Evolutionary conservation across 1,140 invertebrate species (phyloP).

Genomic region (Mercenaria mercenaria): DNA sequence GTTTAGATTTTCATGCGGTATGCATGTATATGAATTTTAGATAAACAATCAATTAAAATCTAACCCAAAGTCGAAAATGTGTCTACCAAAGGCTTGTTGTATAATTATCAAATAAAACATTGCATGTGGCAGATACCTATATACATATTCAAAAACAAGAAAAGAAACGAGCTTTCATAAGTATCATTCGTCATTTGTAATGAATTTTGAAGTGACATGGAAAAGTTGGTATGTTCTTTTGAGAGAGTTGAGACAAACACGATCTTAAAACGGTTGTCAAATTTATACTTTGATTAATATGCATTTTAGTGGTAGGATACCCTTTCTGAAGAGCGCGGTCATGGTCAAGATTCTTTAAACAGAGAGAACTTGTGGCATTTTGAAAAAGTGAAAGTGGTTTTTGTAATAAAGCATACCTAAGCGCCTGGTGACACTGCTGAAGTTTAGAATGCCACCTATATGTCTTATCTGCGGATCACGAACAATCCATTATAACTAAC

Average conservation of each 20-base stretch:
- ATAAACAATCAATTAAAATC: too few relatives aligned
- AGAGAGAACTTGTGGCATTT: not conserved
- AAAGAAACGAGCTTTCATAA: too few relatives aligned
- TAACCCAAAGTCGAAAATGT: too few relatives aligned
- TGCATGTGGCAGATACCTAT: too few relatives aligned
- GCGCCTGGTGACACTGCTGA: not conserved
- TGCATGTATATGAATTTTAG: too few relatives aligned
- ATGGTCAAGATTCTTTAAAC: not conserved
- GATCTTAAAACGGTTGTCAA: not conserved
- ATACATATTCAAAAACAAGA: too few relatives aligned
- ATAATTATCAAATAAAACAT: too few relatives aligned
- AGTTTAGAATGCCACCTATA: conserved; percentile 1
- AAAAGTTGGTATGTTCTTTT: conserved; percentile 9
- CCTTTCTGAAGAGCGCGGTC: not conserved
- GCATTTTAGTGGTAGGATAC: not conserved
- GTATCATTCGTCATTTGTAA: not conserved
- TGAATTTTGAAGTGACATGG: conserved; percentile 36
- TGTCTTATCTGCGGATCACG: conserved; percentile 15
- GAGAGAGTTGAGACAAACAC: not conserved
- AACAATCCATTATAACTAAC: not conserved
- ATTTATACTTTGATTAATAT: conserved; percentile 8
- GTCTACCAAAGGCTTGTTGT: too few relatives aligned
- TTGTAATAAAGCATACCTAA: not conserved
- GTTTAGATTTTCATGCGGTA: too few relatives aligned
- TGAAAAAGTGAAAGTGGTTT: conserved; percentile 2